Evolutionary conservation across 2,113 vertebrate genomes (phyloP).

Genomic region (Gobiocypris rarus): DNA sequence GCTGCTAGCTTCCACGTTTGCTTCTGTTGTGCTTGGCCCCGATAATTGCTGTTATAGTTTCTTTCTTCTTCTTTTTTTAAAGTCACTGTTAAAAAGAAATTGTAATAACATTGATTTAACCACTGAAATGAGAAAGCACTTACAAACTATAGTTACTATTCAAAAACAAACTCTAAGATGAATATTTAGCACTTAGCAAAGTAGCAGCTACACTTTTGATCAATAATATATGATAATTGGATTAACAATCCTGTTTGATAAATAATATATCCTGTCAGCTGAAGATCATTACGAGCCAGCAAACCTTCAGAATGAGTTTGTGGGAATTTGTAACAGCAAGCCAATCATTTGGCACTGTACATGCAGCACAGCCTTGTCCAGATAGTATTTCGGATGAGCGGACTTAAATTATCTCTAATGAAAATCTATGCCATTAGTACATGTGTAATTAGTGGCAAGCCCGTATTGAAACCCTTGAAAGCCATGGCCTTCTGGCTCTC

Average conservation of each 20-base stretch:
- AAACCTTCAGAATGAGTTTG: neutral
- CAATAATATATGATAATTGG: conserved; percentile 24
- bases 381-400: conserved; percentile 68
- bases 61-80: no score
- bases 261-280: conserved; percentile 15
- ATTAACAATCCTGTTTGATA: conserved; percentile 17
- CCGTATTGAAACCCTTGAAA: conserved; percentile 81
- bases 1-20: no score
- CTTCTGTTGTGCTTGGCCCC: no score
- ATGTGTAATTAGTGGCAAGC: conserved; percentile 80
- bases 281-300: conserved; percentile 27
- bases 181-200: neutral
- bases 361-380: conserved; percentile 55
- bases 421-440: conserved; percentile 80
- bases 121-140: neutral
- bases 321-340: neutral
- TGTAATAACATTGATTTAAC: neutral
- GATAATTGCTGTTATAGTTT: no score
- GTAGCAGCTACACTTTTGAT: neutral
- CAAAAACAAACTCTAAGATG: neutral
- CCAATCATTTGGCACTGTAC: conserved; percentile 33
- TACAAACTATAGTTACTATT: neutral
- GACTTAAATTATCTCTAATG: conserved; percentile 80
- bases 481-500: conserved; percentile 80
- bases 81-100: no score